Conservation (phyloP, 2,888 invertebrate genomes). For the Pyrochroa serraticornis region DNA sequence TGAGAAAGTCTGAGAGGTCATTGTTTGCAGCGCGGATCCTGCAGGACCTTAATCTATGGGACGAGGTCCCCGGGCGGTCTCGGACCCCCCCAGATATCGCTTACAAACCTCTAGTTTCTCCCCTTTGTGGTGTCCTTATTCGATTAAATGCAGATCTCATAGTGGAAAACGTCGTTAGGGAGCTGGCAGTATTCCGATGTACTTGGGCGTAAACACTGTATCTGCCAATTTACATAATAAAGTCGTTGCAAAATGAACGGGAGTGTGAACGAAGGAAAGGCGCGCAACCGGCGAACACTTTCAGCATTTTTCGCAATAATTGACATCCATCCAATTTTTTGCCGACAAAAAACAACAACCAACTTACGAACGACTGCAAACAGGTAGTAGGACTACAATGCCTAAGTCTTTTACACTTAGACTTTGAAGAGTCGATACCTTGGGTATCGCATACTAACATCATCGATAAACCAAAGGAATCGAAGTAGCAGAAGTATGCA, state of each 20-base stretch:
- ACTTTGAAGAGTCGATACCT: no score
- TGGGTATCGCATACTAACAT: no score
- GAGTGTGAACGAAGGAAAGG: neutral
- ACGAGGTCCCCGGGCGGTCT: conserved; percentile 18
- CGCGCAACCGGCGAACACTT: conserved; percentile 2
- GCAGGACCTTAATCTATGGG: conserved; percentile 24
- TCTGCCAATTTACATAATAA: conserved; percentile 23
- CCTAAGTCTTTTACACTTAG: no score
- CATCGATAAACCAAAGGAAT: no score
- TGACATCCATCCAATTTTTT: conserved; percentile 3
- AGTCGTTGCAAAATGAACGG: conserved; percentile 15
- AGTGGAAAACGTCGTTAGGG: conserved; percentile 20
- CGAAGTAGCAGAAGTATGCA: no score
- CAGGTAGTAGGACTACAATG: no score
- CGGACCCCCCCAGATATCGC: conserved; percentile 22
- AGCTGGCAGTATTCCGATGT: conserved; percentile 8
- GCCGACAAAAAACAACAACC: neutral
- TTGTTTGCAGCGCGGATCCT: conserved; percentile 28
- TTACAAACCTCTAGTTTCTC: conserved; percentile 23
- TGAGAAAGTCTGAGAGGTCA: conserved; percentile 27
- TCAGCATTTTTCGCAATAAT: conserved; percentile 4
- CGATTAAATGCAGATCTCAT: conserved; percentile 29
- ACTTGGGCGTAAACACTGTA: conserved; percentile 12
- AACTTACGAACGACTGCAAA: no score
- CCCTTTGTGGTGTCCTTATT: conserved; percentile 20